Conservation (phyloP, 2,888 invertebrate species). For the Limenitis camilla region DNA sequence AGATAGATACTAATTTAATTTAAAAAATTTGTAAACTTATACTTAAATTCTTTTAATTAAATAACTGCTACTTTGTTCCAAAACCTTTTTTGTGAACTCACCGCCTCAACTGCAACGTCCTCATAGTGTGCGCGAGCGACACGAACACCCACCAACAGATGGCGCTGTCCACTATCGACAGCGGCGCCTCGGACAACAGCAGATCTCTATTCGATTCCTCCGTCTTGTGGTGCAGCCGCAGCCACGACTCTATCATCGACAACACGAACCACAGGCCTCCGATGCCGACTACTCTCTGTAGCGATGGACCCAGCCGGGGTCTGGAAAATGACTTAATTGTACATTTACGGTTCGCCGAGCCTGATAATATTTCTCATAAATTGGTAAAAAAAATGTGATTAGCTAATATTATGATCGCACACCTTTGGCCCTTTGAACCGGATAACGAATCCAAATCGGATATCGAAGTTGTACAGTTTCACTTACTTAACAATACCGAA, state of each 20-base stretch:
- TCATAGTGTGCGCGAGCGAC: conserved; percentile 89
- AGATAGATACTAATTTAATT: too few species aligned
- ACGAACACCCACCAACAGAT: conserved; percentile 97
- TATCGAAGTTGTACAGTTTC: background rate
- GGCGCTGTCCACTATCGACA: conserved; percentile 88
- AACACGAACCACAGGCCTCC: conserved; percentile 89
- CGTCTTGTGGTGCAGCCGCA: conserved; percentile 76
- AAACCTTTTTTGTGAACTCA: conserved; percentile 42
- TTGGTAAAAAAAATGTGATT: too few species aligned
- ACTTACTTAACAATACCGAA: conserved; percentile 96
- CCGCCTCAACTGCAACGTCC: conserved; percentile 88
- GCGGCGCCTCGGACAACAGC: conserved; percentile 87
- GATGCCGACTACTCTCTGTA: conserved; percentile 90
- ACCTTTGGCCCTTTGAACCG: too few species aligned
- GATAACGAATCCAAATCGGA: too few species aligned
- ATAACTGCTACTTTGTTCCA: too few species aligned
- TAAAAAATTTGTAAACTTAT: too few species aligned
- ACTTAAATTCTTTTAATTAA: too few species aligned
- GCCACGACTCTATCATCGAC: conserved; percentile 89
- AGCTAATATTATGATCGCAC: too few species aligned
- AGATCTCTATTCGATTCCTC: conserved; percentile 53
- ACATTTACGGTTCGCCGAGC: too few species aligned
- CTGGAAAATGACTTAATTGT: too few species aligned
- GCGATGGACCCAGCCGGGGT: conserved; percentile 78
- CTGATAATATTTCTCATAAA: too few species aligned